Conservation (phyloP, 2,797 vertebrate genomes). For the Borostomias antarcticus region DNA sequence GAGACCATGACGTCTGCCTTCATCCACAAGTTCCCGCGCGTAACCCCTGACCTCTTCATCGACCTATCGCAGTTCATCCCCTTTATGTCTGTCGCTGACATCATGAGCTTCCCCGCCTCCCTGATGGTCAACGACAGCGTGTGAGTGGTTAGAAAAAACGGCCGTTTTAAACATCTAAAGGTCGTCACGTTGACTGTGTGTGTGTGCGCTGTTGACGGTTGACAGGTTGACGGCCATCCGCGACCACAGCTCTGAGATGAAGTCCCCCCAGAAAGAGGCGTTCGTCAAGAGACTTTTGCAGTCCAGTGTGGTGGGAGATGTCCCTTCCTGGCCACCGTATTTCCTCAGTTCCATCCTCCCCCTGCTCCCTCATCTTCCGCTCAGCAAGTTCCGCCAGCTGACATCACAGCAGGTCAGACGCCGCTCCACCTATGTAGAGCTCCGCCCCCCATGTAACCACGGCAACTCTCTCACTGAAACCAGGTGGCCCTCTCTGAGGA, state of each 20-base stretch:
- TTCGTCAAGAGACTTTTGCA: slow-evolving; percentile 86
- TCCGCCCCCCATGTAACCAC: not conserved
- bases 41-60: slow-evolving; percentile 88
- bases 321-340: slow-evolving; percentile 84
- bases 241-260: slow-evolving; percentile 86
- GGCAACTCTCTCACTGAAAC: slow-evolving; percentile 1
- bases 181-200: slow-evolving; percentile 20
- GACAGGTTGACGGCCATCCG: slow-evolving; percentile 83
- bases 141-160: slow-evolving; percentile 71
- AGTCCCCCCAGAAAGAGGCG: slow-evolving; percentile 83
- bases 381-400: slow-evolving; percentile 85
- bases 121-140: slow-evolving; percentile 88
- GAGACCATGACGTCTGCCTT: slow-evolving; percentile 87
- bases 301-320: slow-evolving; percentile 80
- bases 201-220: not conserved
- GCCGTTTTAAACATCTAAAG: not conserved
- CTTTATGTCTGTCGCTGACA: slow-evolving; percentile 89
- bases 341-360: slow-evolving; percentile 83
- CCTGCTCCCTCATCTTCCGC: slow-evolving; percentile 84
- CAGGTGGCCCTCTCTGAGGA: not conserved
- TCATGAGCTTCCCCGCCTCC: slow-evolving; percentile 85
- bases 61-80: slow-evolving; percentile 90
- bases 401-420: slow-evolving; percentile 83
- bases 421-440: slow-evolving; percentile 2
- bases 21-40: slow-evolving; percentile 83